Evolutionary conservation across 2,888 invertebrate genomes (phyloP).

Genomic region (Cerastis rubricosa): DNA sequence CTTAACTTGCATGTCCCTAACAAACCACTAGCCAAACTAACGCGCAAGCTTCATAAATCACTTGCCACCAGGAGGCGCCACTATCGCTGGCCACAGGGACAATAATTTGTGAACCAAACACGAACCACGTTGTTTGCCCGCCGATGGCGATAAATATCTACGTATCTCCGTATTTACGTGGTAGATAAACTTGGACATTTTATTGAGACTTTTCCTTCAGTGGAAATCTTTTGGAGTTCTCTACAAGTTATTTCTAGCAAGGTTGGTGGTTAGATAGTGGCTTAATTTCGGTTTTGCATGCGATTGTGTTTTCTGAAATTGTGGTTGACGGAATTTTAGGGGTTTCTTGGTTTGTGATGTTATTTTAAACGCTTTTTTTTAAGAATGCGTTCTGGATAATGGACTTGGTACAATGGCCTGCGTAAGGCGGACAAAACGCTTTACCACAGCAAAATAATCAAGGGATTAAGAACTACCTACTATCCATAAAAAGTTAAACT

Average conservation of each 20-base stretch:
- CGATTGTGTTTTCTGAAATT: conserved; percentile 39
- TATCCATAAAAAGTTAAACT: conserved; percentile 5
- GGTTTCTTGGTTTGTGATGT: background rate
- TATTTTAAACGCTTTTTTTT: conserved; percentile 2
- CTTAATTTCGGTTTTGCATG: conserved; percentile 55
- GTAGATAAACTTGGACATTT: conserved; percentile 57
- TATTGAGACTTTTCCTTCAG: conserved; percentile 51
- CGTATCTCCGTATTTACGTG: conserved; percentile 53
- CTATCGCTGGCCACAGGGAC: conserved; percentile 57
- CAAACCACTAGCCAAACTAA: conserved; percentile 39
- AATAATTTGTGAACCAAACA: conserved; percentile 62
- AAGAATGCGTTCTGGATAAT: background rate
- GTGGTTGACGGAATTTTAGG: conserved; percentile 1
- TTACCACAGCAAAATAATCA: background rate
- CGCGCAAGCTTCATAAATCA: conserved; percentile 67
- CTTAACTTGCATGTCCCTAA: conserved; percentile 9
- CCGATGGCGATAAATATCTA: conserved; percentile 57
- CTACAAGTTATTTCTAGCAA: conserved; percentile 34
- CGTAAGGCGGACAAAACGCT: too few species aligned
- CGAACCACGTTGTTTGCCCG: conserved; percentile 41
- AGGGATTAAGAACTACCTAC: background rate
- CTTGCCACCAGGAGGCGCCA: conserved; percentile 68
- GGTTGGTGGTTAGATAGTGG: conserved; percentile 27
- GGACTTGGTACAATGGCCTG: background rate
- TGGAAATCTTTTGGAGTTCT: conserved; percentile 51